These are phyloP conservation scores for Clusia tigrina DNA, from an alignment of 2,888 invertebrate genomes.

Conservation along the genomic window DNA sequence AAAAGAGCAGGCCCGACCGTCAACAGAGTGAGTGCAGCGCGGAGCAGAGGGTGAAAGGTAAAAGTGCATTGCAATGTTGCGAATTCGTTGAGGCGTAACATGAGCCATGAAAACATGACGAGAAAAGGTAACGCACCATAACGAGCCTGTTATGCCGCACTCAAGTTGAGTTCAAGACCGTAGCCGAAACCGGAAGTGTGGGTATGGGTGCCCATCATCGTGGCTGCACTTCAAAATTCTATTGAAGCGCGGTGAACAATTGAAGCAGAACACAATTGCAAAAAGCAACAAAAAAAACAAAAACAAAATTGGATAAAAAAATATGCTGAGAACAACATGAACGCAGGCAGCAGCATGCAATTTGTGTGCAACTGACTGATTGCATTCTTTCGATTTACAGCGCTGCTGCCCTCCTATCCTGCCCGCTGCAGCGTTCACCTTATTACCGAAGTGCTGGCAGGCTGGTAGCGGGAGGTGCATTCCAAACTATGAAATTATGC, in stretches of 20 bases:
- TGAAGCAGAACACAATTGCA: conserved; percentile 33
- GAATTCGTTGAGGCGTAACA: conserved; percentile 11
- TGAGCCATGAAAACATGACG: conserved; percentile 13
- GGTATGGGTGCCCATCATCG: conserved; percentile 14
- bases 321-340: too few species aligned
- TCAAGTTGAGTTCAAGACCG: background rate
- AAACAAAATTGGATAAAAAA: too few species aligned
- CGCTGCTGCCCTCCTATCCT: background rate
- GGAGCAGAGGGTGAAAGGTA: background rate
- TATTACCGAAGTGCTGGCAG: too few species aligned
- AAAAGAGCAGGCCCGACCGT: too few species aligned
- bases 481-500: background rate
- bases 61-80: conserved; percentile 15
- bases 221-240: background rate
- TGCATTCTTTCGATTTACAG: background rate
- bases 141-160: conserved; percentile 16
- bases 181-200: conserved; percentile 11
- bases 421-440: background rate
- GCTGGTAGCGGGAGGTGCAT: background rate
- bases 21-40: too few species aligned
- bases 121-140: conserved; percentile 21
- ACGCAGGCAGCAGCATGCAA: background rate
- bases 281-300: too few species aligned
- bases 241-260: conserved; percentile 32
- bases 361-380: background rate